These are phyloP conservation scores for Morone saxatilis DNA, from an alignment of 2,113 vertebrate genomes.

Conservation along the genomic window DNA sequence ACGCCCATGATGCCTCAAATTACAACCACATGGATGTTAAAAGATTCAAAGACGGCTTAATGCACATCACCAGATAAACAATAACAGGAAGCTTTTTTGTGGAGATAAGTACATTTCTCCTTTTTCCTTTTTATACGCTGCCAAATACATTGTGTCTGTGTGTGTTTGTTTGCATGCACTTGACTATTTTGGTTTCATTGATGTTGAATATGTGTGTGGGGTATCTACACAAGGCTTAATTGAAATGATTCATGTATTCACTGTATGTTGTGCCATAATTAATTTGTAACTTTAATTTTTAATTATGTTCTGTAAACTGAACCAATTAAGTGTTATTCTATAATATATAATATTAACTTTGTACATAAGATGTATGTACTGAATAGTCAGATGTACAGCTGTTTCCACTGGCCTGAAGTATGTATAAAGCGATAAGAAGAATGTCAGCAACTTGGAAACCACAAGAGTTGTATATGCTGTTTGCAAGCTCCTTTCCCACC, in stretches of 20 bases:
- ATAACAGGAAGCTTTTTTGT: neutral
- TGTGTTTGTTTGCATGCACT: neutral
- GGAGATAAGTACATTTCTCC: neutral
- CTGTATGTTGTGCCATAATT: neutral
- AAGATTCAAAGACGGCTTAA: neutral
- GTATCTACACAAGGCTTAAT: neutral
- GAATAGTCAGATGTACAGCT: neutral
- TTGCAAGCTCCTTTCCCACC: neutral
- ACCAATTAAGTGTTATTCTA: neutral
- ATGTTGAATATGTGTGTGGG: neutral
- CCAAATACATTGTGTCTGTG: neutral
- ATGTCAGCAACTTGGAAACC: constrained; percentile 42
- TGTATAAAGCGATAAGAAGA: too few species aligned
- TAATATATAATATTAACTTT: neutral
- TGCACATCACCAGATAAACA: neutral
- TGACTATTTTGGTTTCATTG: neutral
- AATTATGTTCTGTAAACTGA: neutral
- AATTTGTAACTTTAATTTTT: neutral
- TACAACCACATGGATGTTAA: neutral
- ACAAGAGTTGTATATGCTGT: neutral
- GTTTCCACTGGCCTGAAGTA: neutral
- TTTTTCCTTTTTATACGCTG: neutral
- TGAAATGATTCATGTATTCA: too few species aligned
- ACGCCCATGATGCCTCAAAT: neutral
- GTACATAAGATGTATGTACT: neutral